Base-by-base conservation (phyloP, 2,888 invertebrate genomes). In the Melipona bicolor region DNA sequence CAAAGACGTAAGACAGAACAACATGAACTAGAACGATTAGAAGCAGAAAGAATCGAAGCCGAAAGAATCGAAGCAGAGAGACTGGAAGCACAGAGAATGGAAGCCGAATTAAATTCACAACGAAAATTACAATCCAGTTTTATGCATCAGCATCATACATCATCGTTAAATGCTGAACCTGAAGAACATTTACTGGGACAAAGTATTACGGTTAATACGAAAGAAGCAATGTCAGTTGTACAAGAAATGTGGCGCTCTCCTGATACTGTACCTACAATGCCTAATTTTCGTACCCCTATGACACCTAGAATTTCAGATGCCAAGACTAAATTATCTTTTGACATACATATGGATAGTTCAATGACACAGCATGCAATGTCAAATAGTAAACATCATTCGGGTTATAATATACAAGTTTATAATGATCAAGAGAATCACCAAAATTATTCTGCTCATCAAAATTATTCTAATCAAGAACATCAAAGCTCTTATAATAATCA, bases 161-260 rank as follows among this genome's bases (percentile, higher is more conserved):
- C 92, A 0, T 79, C 88, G 0, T 88, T 88, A 3, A 62, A 86
- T 0, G 56, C 88, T 6, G 83, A 90, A 6, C 86, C 76, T 3
- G 93, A 92, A 13, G 93, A 94, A 24, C 96, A 96, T 88, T 91
- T 96, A 1, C 94, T 96, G 21, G 95, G 95, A 15, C 96, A 96
- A 91, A 96, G 96, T 78, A 95, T 96, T 27, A 97, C 97, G 9
- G 96, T 97, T 0, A 96, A 97, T 90, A 97, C 97, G 0, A 97
- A 96, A 90, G 97, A 97, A 91, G 97, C 97, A 0, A 95, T 96
- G 92, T 96, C 96, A 93, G 96, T 96, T 74, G 95, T 97, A 32
- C 95, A 96, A 85, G 96, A 96, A 85, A 94, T 96, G 84, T 96
- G 96, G 94, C 96, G 95, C 67, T 94, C 94, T 3, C 93, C 93